A percentile compares a stretch with the other conserved stretches of the same genome.
Evolutionary conservation across 2,888 invertebrate genomes (phyloP).

Genomic region (Eupithecia abbreviata): DNA sequence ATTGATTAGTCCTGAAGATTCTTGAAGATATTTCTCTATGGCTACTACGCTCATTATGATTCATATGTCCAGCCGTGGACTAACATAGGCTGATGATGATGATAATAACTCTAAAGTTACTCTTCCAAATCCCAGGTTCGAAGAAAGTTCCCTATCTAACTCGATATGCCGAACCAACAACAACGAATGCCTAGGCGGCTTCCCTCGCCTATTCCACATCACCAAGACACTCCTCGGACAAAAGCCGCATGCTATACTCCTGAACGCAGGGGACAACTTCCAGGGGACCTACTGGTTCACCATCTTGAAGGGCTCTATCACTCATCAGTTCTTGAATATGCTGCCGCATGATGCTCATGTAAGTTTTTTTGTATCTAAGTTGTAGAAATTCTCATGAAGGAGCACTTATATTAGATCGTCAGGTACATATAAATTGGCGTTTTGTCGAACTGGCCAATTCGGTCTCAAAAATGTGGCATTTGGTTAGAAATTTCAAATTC

Average conservation of each 20-base stretch:
- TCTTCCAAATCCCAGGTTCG: slow-evolving; percentile 76
- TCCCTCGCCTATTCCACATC: slow-evolving; percentile 85
- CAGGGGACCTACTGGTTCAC: slow-evolving; percentile 95
- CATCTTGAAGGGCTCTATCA: slow-evolving; percentile 88
- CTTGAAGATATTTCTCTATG: too few relatives aligned
- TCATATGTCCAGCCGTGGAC: too few relatives aligned
- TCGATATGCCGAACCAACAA: slow-evolving; percentile 81
- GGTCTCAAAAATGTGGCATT: too few relatives aligned
- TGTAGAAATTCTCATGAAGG: too few relatives aligned
- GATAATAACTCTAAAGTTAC: background rate
- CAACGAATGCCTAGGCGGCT: slow-evolving; percentile 86
- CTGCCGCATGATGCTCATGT: slow-evolving; percentile 91
- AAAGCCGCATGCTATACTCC: slow-evolving; percentile 85
- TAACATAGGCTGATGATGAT: too few relatives aligned
- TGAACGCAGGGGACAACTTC: slow-evolving; percentile 93
- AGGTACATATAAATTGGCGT: too few relatives aligned
- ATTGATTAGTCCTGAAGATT: too few relatives aligned
- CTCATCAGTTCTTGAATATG: slow-evolving; percentile 89
- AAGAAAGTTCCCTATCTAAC: slow-evolving; percentile 82
- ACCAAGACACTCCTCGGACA: slow-evolving; percentile 73
- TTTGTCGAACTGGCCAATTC: too few relatives aligned
- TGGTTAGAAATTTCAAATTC: too few relatives aligned
- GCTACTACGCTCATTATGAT: too few relatives aligned
- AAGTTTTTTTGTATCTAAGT: slow-evolving; percentile 51
- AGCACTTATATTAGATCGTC: too few relatives aligned